phyloP scores from a whole-genome alignment of 2,113 vertebrate species.

The Psilopogon haemacephalus region DNA sequence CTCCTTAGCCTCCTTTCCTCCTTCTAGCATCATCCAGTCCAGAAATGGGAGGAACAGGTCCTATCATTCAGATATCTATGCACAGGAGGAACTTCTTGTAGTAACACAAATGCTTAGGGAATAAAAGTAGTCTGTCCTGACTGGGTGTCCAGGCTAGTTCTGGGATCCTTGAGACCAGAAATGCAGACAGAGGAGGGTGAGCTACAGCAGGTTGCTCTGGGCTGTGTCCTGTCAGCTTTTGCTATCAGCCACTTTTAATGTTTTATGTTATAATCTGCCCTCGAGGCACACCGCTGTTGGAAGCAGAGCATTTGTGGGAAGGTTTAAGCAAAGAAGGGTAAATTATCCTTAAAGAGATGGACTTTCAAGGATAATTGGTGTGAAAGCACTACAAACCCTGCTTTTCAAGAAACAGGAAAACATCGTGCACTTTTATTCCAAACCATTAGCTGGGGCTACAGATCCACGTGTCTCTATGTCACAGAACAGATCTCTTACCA shows the following conservation, averaged over 20 bases:
- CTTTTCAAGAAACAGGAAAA: not conserved
- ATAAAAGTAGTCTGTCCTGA: not conserved
- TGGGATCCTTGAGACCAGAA: too few species aligned
- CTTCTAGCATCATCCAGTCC: too few species aligned
- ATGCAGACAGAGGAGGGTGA: not conserved
- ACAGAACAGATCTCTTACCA: not conserved
- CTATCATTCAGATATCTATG: rapidly evolving
- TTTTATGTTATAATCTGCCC: rapidly evolving
- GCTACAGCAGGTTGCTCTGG: not conserved
- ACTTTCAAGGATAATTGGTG: not conserved
- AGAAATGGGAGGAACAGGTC: not conserved
- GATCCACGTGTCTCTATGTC: not conserved
- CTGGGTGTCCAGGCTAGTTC: not conserved
- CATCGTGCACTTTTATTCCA: too few species aligned
- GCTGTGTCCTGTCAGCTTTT: not conserved
- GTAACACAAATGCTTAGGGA: not conserved
- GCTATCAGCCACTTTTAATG: too few species aligned
- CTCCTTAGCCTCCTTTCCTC: too few species aligned
- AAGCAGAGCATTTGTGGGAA: not conserved
- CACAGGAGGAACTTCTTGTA: not conserved
- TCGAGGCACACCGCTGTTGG: not conserved
- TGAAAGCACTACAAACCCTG: not conserved
- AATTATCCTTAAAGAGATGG: too few species aligned
- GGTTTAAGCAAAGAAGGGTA: not conserved
- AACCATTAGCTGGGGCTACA: not conserved